A percentile compares a stretch with the other conserved stretches of the same genome.
Conservation (phyloP, 2,797 vertebrate genomes). For the Darevskia nairensis region DNA sequence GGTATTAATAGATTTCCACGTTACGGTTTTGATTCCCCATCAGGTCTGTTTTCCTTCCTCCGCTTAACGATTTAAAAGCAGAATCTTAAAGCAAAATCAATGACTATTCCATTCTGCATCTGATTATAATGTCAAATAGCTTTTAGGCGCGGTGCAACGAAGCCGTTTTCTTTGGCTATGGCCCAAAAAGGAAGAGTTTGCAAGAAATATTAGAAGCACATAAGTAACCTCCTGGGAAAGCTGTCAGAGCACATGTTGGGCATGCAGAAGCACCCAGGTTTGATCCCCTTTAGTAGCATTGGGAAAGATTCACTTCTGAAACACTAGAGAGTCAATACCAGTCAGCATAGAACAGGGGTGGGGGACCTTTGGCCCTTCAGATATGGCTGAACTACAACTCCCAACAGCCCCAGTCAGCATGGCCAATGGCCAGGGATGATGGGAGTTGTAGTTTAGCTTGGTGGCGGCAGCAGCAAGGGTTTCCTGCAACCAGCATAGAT, state of each 20-base stretch:
- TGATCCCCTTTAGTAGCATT: not conserved
- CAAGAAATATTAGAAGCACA: no score
- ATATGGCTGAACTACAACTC: no score
- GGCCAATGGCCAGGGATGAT: no score
- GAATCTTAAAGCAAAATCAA: conserved; percentile 6
- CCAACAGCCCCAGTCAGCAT: no score
- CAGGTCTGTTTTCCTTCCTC: conserved; percentile 20
- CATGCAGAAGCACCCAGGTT: not conserved
- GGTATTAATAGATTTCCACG: not conserved
- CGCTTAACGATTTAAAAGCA: conserved; percentile 9
- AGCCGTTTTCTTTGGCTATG: not conserved
- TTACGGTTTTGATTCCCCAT: not conserved
- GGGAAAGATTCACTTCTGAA: not conserved
- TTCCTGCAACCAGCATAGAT: no score
- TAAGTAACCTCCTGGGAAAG: not conserved
- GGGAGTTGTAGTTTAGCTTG: no score
- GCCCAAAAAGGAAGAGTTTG: not conserved
- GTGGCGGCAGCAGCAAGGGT: no score
- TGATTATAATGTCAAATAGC: not conserved
- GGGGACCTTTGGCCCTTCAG: no score
- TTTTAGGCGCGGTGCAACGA: conserved; percentile 10
- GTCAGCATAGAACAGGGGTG: no score
- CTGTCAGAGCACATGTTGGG: not conserved
- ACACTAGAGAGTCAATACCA: no score
- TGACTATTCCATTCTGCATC: not conserved